Percentiles rank a stretch among this genome's conserved stretches.
Conservation (phyloP, 2,797 vertebrate species). For the Spinibarbus caldwelli region DNA sequence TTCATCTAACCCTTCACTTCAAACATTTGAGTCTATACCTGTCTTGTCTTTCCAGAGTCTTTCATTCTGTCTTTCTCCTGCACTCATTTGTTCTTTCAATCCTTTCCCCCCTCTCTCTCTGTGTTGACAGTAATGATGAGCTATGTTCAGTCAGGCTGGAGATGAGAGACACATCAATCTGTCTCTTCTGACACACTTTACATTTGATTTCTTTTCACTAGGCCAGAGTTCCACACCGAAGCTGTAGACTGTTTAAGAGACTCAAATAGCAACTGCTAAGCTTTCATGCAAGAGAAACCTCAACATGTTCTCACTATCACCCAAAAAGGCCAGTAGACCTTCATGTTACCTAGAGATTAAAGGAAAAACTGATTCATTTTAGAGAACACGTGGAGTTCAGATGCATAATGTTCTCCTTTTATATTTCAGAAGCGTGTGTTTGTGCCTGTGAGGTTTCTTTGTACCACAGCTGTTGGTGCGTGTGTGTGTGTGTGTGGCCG, state of each 20-base stretch:
- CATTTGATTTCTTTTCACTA: conserved; percentile 59
- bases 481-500: conserved; percentile 49
- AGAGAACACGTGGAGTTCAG: not conserved
- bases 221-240: conserved; percentile 19
- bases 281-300: conserved; percentile 10
- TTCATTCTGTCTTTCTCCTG: conserved; percentile 28
- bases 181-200: conserved; percentile 57
- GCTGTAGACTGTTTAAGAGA: not conserved
- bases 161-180: conserved; percentile 65
- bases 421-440: conserved; percentile 27
- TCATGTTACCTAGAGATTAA: not conserved
- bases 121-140: conserved; percentile 64
- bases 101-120: conserved; percentile 19
- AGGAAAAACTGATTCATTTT: conserved; percentile 7
- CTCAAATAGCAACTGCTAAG: not conserved
- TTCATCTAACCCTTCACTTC: not conserved
- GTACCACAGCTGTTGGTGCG: conserved; percentile 31
- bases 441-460: conserved; percentile 32
- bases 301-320: not conserved
- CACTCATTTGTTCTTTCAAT: conserved; percentile 15
- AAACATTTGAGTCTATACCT: not conserved
- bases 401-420: conserved; percentile 12
- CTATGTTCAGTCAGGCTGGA: conserved; percentile 61
- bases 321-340: not conserved
- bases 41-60: conserved; percentile 17